phyloP scores from a whole-genome alignment of 2,888 invertebrate genomes.

The Catocala fraxini region DNA sequence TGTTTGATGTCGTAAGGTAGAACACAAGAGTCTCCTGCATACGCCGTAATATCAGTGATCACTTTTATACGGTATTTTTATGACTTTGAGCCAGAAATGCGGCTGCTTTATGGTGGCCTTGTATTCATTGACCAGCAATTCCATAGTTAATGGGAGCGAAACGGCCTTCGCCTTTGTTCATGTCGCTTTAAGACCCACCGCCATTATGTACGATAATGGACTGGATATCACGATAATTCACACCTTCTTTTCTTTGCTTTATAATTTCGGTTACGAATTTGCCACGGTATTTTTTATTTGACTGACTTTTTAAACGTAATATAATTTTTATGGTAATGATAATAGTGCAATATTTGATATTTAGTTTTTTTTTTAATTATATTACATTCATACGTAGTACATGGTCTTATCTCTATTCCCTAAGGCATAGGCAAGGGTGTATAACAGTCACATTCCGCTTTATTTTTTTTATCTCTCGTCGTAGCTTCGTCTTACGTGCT shows the following conservation, averaged over 20 bases:
- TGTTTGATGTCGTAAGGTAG: too few species aligned
- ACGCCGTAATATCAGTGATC: background rate
- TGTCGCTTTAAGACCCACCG: slow-evolving; percentile 17
- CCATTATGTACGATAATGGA: slow-evolving; percentile 26
- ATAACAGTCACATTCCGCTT: too few species aligned
- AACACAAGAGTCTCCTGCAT: background rate
- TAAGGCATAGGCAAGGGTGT: too few species aligned
- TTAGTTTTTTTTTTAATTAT: too few species aligned
- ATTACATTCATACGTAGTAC: too few species aligned
- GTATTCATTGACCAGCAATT: slow-evolving; percentile 21
- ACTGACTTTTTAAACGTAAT: background rate
- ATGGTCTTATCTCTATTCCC: too few species aligned
- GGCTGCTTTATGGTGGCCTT: slow-evolving; percentile 15
- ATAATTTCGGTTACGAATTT: slow-evolving; percentile 5
- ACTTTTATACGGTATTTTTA: background rate
- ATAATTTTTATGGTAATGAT: too few species aligned
- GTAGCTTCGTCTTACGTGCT: too few species aligned
- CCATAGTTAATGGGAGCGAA: slow-evolving; percentile 18
- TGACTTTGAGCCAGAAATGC: slow-evolving; percentile 3
- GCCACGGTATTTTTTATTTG: background rate
- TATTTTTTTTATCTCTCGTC: too few species aligned
- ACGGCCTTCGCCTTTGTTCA: slow-evolving; percentile 21
- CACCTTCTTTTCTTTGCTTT: slow-evolving; percentile 20
- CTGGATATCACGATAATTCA: slow-evolving; percentile 23
- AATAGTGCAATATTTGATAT: too few species aligned